Conservation (phyloP, 1,140 invertebrate species). For the Mercenaria mercenaria region DNA sequence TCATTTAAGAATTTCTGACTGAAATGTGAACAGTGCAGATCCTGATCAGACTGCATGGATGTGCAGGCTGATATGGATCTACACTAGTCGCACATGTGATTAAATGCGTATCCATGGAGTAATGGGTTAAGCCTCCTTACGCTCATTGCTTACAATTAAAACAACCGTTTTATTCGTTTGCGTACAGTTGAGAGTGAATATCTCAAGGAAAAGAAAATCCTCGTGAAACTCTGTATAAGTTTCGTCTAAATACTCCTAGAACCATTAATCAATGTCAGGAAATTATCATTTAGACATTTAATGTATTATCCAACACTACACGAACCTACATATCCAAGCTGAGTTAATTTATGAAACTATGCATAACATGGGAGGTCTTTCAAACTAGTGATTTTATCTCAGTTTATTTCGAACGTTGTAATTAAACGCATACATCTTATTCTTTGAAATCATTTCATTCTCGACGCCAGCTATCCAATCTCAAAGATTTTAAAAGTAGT, state of each 20-base stretch:
- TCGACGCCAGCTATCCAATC: conserved; percentile 1
- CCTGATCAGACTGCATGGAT: too few species aligned
- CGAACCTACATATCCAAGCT: not conserved
- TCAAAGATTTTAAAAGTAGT: not conserved
- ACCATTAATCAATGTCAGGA: conserved; percentile 47
- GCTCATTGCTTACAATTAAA: too few species aligned
- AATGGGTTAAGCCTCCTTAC: too few species aligned
- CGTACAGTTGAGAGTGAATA: too few species aligned
- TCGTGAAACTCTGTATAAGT: not conserved
- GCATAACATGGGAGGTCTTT: conserved; percentile 49
- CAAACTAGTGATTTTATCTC: conserved; percentile 23
- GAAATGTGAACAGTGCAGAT: too few species aligned
- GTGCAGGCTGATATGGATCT: too few species aligned
- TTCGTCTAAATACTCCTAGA: conserved; percentile 9
- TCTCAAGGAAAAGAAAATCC: not conserved
- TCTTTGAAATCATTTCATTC: not conserved
- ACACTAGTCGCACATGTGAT: too few species aligned
- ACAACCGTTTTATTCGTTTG: too few species aligned
- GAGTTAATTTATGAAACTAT: conserved; percentile 40
- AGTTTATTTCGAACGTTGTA: conserved; percentile 38
- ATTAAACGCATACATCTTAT: conserved; percentile 20
- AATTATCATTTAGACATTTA: conserved; percentile 36
- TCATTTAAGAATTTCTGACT: too few species aligned
- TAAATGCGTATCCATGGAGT: too few species aligned
- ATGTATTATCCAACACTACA: conserved; percentile 48